phyloP scores from a whole-genome alignment of 2,888 invertebrate genomes.

The Acrocyrtus sp. region DNA sequence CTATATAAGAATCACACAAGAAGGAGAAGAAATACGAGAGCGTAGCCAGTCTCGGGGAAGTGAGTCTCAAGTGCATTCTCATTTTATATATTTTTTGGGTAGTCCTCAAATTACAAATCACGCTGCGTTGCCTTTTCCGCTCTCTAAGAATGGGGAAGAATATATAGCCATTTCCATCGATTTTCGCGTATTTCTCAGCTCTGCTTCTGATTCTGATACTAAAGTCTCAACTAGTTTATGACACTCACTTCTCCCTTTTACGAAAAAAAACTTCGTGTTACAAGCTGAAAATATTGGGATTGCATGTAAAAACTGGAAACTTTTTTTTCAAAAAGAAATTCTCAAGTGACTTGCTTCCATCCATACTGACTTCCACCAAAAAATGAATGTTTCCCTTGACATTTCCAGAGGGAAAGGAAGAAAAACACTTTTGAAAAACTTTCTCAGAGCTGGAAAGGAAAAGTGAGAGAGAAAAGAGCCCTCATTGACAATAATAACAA shows the following conservation, averaged over 20 bases:
- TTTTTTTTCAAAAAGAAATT: conserved; percentile 1
- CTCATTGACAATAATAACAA: conserved; percentile 14
- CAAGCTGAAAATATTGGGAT: too few relatives aligned
- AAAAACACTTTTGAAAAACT: neutral
- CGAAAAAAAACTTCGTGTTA: too few relatives aligned
- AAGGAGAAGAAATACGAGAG: conserved; percentile 9
- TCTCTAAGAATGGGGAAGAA: neutral
- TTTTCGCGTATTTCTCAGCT: neutral
- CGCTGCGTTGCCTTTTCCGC: neutral
- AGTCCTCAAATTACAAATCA: conserved; percentile 30
- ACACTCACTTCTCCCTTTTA: neutral
- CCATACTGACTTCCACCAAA: neutral
- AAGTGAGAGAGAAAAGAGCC: neutral
- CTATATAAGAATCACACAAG: neutral
- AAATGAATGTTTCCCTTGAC: conserved; percentile 38
- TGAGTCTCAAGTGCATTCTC: conserved; percentile 24
- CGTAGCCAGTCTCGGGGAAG: too few relatives aligned
- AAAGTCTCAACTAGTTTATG: neutral
- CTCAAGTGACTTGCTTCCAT: conserved; percentile 15
- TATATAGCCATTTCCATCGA: conserved; percentile 11
- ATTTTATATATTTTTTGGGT: too few relatives aligned
- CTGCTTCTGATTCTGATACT: neutral
- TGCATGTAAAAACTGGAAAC: neutral
- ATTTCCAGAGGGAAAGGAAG: conserved; percentile 8
- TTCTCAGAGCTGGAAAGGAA: conserved; percentile 3